Conservation (phyloP, 2,113 vertebrate species). For the Phalacrocorax brasilianus region DNA sequence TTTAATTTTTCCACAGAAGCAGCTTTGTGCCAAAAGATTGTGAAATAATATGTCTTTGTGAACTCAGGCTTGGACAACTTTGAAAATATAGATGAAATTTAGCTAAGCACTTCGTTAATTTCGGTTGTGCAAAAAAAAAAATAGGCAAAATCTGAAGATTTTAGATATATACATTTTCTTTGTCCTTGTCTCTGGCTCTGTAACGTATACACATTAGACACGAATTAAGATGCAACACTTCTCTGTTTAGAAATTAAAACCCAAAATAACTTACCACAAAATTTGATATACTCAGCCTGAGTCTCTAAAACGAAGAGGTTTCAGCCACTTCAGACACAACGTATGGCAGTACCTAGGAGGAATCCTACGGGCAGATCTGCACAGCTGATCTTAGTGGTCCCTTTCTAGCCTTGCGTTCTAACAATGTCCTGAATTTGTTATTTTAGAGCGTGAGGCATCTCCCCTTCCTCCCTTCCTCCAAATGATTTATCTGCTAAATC, state of each 20-base stretch:
- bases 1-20: not conserved
- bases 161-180: not conserved
- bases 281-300: not conserved
- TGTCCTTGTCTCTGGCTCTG: not conserved
- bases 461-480: not conserved
- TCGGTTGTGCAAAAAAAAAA: not conserved
- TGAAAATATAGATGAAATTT: not conserved
- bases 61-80: not conserved
- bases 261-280: not conserved
- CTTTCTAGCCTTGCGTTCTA: not conserved
- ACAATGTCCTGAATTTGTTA: not conserved
- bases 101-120: not conserved
- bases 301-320: not conserved
- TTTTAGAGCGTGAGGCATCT: not conserved
- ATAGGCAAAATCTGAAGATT: not conserved
- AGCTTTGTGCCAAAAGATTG: not conserved
- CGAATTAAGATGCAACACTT: not conserved
- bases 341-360: not conserved
- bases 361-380: not conserved
- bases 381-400: not conserved
- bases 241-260: not conserved
- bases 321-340: not conserved
- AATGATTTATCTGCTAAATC: not conserved
- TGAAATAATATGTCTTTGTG: not conserved
- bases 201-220: not conserved